phyloP scores from a whole-genome alignment of 2,888 invertebrate species.

The Chelonus formosanus region DNA sequence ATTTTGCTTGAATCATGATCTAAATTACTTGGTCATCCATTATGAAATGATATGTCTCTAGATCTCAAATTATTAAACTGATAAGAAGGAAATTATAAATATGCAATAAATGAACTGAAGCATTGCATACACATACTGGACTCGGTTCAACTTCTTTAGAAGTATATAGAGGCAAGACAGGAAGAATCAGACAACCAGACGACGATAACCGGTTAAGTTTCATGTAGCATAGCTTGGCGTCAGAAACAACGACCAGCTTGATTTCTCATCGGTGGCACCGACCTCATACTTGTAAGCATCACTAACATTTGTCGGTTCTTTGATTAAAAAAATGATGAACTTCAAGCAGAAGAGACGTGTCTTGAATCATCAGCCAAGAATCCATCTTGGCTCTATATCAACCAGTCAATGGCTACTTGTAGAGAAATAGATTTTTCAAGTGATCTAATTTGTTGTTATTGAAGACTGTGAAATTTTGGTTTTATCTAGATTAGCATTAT shows the following conservation, averaged over 20 bases:
- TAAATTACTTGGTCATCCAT: too few species aligned
- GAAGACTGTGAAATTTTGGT: constrained; percentile 8
- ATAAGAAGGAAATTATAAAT: too few species aligned
- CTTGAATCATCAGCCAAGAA: neutral
- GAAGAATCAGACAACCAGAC: constrained; percentile 3
- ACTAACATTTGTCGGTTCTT: constrained; percentile 11
- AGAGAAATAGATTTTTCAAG: too few species aligned
- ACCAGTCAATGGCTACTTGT: too few species aligned
- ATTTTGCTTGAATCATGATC: too few species aligned
- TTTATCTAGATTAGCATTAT: neutral
- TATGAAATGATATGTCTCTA: too few species aligned
- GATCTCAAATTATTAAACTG: too few species aligned
- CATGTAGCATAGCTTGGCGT: constrained; percentile 28
- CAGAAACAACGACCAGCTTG: constrained; percentile 7
- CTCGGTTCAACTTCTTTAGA: neutral
- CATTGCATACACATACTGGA: too few species aligned
- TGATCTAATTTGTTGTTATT: neutral
- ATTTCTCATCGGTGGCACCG: constrained; percentile 16
- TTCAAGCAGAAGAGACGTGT: constrained; percentile 7
- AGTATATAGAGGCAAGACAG: constrained; percentile 11
- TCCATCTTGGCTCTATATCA: neutral
- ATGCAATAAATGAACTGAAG: too few species aligned
- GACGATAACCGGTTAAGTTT: constrained; percentile 29
- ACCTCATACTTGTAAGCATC: constrained; percentile 13
- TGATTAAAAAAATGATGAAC: neutral